phyloP scores from a whole-genome alignment of 2,888 invertebrate species.

The Eilema sororculum region DNA sequence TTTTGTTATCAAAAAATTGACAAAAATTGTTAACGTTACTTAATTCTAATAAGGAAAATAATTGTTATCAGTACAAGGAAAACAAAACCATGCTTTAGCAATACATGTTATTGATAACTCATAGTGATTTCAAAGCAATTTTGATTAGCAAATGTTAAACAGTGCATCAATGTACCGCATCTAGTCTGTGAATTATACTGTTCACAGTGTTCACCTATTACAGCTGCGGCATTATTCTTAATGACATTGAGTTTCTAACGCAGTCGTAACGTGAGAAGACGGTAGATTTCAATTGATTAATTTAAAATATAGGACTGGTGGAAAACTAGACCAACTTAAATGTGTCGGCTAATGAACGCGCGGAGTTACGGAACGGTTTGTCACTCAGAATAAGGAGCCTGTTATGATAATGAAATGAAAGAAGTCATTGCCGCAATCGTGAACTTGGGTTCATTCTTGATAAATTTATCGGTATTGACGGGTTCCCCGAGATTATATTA shows the following conservation, averaged over 20 bases:
- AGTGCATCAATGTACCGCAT: background rate
- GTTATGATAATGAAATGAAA: conserved; percentile 9
- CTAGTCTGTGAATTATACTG: background rate
- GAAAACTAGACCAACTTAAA: no score
- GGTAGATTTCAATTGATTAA: no score
- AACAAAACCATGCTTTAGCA: background rate
- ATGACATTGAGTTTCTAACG: no score
- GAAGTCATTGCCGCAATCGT: conserved; percentile 9
- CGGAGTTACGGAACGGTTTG: no score
- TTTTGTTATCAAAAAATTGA: background rate
- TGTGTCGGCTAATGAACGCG: no score
- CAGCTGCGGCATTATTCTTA: background rate
- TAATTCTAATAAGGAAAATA: background rate
- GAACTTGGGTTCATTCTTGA: conserved; percentile 15
- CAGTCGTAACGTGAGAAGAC: no score
- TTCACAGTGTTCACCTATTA: background rate
- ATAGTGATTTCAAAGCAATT: conserved; percentile 3
- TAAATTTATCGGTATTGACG: conserved; percentile 1
- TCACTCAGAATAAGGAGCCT: no score
- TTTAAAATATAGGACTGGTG: no score
- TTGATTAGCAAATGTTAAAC: background rate
- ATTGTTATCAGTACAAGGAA: conserved; percentile 4
- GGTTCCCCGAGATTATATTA: conserved; percentile 3
- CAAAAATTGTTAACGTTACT: no score
- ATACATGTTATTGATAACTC: conserved; percentile 16